phyloP scores from a whole-genome alignment of 2,888 invertebrate genomes.

The Nomada lathburiana region DNA sequence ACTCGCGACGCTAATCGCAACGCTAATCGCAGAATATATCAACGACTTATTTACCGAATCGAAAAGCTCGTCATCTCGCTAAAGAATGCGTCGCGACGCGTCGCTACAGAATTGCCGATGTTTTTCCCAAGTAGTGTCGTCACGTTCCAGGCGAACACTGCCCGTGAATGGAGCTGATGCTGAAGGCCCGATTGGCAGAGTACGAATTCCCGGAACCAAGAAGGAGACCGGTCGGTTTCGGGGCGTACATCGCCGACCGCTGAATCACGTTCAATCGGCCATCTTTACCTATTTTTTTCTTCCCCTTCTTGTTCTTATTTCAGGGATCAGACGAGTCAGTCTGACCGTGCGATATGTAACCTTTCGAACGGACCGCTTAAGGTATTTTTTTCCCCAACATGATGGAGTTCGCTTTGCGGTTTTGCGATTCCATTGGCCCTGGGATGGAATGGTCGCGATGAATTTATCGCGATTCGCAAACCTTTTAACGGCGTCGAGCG shows the following conservation, averaged over 20 bases:
- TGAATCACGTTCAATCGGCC: constrained; percentile 78
- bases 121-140: constrained; percentile 58
- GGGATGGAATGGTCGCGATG: background rate
- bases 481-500: background rate
- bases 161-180: constrained; percentile 65
- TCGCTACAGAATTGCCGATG: constrained; percentile 4
- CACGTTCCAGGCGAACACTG: constrained; percentile 46
- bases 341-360: constrained; percentile 23
- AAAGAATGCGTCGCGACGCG: background rate
- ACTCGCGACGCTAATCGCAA: too few relatives aligned
- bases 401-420: background rate
- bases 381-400: background rate
- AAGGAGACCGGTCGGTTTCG: constrained; percentile 61
- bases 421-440: background rate
- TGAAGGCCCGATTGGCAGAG: constrained; percentile 68
- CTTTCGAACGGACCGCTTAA: constrained; percentile 15
- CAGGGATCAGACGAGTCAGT: constrained; percentile 13
- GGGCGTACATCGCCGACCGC: constrained; percentile 77
- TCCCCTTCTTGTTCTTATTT: constrained; percentile 38
- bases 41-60: background rate
- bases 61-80: background rate
- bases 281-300: constrained; percentile 74
- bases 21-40: background rate
- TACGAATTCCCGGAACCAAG: constrained; percentile 70
- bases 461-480: constrained; percentile 11